Evolutionary conservation across 1,140 invertebrate genomes (phyloP).

Genomic region (Papilio glaucus): DNA sequence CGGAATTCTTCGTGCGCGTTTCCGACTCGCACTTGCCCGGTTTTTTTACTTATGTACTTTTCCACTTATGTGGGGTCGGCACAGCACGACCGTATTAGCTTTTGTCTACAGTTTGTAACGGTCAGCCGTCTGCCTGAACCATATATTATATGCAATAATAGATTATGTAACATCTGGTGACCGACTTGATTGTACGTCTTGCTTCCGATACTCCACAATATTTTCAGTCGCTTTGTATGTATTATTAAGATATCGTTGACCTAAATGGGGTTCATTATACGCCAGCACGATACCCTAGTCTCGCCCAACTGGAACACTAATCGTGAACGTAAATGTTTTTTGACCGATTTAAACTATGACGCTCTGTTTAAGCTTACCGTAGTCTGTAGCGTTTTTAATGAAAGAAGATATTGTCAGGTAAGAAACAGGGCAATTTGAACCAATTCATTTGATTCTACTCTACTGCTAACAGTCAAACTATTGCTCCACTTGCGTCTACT

Average conservation of each 20-base stretch:
- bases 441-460: background rate
- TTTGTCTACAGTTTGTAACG: no score
- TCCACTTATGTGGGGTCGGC: no score
- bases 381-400: background rate
- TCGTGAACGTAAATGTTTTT: background rate
- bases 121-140: no score
- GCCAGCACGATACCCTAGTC: background rate
- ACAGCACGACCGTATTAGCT: no score
- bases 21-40: no score
- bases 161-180: no score
- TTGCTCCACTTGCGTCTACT: no score
- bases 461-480: no score
- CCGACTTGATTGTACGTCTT: background rate
- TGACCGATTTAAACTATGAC: background rate
- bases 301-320: background rate
- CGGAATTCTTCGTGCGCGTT: no score
- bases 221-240: background rate
- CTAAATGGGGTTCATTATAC: conserved; percentile 10
- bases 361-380: background rate
- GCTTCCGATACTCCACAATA: background rate
- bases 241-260: background rate
- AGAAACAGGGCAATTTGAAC: background rate
- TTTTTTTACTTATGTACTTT: no score
- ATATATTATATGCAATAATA: no score
- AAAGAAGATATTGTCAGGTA: no score